Percentiles rank a stretch among this genome's conserved stretches.
Conservation (phyloP, 2,113 vertebrate species). For the Pogonocichla stellata region DNA sequence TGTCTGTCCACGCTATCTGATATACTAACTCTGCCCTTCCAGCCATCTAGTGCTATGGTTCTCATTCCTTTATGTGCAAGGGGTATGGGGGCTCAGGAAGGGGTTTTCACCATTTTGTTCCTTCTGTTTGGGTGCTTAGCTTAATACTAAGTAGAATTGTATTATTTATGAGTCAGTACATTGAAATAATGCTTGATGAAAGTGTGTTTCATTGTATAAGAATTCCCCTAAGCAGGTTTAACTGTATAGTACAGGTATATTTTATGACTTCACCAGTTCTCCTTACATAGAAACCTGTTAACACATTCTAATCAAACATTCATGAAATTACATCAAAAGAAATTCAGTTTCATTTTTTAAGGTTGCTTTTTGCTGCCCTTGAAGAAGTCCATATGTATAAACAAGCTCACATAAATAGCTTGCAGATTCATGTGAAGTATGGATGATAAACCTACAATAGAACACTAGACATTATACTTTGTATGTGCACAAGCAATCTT, state of each 20-base stretch:
- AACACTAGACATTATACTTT: conserved; percentile 36
- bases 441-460: conserved; percentile 65
- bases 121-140: not conserved
- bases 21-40: not conserved
- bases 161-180: not conserved
- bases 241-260: not conserved
- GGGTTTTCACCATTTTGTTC: not conserved
- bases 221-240: not conserved
- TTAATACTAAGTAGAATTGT: not conserved
- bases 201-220: not conserved
- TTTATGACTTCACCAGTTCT: conserved; percentile 55
- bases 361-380: conserved; percentile 55
- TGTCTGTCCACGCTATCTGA: not conserved
- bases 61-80: not conserved
- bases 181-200: not conserved
- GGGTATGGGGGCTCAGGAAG: not conserved
- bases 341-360: conserved; percentile 72
- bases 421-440: conserved; percentile 18
- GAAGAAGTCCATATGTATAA: conserved; percentile 68
- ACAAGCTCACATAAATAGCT: conserved; percentile 66
- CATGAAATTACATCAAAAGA: conserved; percentile 69
- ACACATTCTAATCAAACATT: conserved; percentile 67
- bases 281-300: conserved; percentile 37
- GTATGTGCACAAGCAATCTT: conserved; percentile 36
- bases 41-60: not conserved